These are phyloP conservation scores for Numida meleagris DNA, from an alignment of 2,113 vertebrate species.

Conservation along the genomic window DNA sequence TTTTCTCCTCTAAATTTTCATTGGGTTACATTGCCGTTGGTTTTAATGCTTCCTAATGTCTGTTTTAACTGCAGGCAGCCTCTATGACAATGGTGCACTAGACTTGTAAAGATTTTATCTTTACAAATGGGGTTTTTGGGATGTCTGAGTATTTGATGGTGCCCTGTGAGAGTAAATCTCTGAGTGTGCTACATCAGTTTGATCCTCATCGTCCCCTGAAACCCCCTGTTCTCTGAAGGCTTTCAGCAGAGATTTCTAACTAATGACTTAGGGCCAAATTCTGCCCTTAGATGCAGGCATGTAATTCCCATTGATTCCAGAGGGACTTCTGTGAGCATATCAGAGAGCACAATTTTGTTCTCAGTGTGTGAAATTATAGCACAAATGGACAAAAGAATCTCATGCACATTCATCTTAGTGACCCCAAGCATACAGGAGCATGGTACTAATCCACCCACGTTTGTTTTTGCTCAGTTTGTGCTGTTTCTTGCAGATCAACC, in stretches of 20 bases:
- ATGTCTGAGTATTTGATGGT: conserved; percentile 9
- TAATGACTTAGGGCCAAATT: conserved; percentile 75
- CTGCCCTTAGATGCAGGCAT: conserved; percentile 52
- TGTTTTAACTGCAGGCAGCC: background rate
- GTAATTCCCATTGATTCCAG: conserved; percentile 53
- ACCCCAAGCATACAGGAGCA: conserved; percentile 48
- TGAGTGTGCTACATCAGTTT: conserved; percentile 42
- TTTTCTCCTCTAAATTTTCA: background rate
- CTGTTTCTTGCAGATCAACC: background rate
- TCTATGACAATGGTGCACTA: background rate
- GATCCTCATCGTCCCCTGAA: conserved; percentile 68
- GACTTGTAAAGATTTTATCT: background rate
- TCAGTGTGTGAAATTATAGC: conserved; percentile 54
- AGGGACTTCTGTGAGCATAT: conserved; percentile 34
- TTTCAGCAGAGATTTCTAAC: conserved; percentile 60
- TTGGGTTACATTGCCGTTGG: background rate
- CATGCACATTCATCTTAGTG: conserved; percentile 73
- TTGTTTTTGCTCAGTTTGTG: conserved; percentile 37
- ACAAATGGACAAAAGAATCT: conserved; percentile 59
- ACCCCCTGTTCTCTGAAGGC: conserved; percentile 18
- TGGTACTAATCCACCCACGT: background rate
- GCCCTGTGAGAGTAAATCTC: conserved; percentile 45
- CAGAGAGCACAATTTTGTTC: conserved; percentile 55
- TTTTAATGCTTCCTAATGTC: background rate
- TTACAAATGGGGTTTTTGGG: conserved; percentile 21